Evolutionary conservation across 1,140 invertebrate genomes (phyloP), one percentile per base, ranked within the genome.

Genomic region (Drosophila pseudoobscura): DNA sequence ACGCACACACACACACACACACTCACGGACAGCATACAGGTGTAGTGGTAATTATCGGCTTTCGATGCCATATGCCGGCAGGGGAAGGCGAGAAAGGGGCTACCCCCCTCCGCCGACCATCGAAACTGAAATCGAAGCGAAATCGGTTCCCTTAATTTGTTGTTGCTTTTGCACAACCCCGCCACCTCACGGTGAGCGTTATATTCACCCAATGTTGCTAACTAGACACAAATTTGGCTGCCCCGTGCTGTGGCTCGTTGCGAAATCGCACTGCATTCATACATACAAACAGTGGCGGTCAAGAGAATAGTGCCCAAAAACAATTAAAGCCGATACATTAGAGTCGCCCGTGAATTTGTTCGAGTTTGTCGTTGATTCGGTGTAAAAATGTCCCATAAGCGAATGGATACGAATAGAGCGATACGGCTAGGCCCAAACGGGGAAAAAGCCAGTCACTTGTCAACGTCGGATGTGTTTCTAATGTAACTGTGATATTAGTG

Each of bases 61-160:
- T 89, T 88, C 78, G 83, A 87, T 87, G 83, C 83, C 83, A 87
- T 88, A 88, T 87, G 82, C 83, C 44, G 3, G 31, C 31, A 61
- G 46, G 59, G 45, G 47, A 52, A 44, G 63, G 20, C 51, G 35
- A 6, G 59, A 17, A 53, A 57, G 20, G 35, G 41, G 15, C 53
- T 7, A 41, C 15, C 20, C 43, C 4, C 24, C 24, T 5, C 4
- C 24, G 24, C 4, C 24, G 6, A 0, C 24, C 24, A 26, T 26
- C 43, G 26, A 72, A 70, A 61, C 35, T 66, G 49, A 60, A 64
- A 39, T 39, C 35, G 35, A 73, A 56, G 41, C 44, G 73, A 61
- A 50, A 68, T 75, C 61, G 64, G 64, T 46, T 56, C 79, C 70
- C 79, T 75, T 69, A 82, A 65, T 50, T 78, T 72, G 17, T 52